Conservation (phyloP, 2,113 vertebrate genomes). For the Microtus pennsylvanicus region DNA sequence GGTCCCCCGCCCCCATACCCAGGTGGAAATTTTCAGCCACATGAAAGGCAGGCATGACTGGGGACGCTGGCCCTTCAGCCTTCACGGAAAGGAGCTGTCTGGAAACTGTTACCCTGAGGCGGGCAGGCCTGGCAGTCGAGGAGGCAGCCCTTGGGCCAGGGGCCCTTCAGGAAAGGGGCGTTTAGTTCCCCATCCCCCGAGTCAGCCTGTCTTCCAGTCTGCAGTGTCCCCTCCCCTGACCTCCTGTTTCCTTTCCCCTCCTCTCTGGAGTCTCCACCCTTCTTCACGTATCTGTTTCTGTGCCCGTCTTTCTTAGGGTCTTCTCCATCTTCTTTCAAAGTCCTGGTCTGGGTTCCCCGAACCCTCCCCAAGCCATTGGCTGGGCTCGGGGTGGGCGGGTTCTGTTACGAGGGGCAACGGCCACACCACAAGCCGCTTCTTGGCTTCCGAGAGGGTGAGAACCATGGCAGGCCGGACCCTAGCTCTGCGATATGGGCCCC, state of each 20-base stretch:
- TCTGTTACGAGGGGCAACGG: constrained; percentile 75
- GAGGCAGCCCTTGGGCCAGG: not conserved
- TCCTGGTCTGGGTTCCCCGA: not conserved
- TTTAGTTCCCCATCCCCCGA: not conserved
- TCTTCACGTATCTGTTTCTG: not conserved
- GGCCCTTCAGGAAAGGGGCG: not conserved
- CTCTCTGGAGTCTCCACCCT: not conserved
- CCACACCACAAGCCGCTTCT: constrained; percentile 60
- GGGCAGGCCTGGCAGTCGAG: constrained; percentile 59
- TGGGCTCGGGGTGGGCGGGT: constrained; percentile 37
- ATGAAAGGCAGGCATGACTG: constrained; percentile 70
- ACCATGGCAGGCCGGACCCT: constrained; percentile 57
- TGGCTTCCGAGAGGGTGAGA: not conserved
- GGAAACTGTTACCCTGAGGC: constrained; percentile 59
- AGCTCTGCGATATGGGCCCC: not conserved
- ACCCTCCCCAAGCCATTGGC: constrained; percentile 20
- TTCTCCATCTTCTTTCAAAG: not conserved
- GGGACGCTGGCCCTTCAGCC: not conserved
- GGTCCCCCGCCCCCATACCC: constrained; percentile 6
- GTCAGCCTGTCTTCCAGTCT: not conserved
- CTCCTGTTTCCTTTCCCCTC: not conserved
- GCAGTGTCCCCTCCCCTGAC: not conserved
- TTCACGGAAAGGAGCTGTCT: constrained; percentile 42
- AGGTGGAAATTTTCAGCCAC: constrained; percentile 78
- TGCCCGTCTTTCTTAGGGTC: not conserved